These are phyloP conservation scores for Lepetodrilus schrolli DNA, from an alignment of 2,888 invertebrate species.

Conservation along the genomic window DNA sequence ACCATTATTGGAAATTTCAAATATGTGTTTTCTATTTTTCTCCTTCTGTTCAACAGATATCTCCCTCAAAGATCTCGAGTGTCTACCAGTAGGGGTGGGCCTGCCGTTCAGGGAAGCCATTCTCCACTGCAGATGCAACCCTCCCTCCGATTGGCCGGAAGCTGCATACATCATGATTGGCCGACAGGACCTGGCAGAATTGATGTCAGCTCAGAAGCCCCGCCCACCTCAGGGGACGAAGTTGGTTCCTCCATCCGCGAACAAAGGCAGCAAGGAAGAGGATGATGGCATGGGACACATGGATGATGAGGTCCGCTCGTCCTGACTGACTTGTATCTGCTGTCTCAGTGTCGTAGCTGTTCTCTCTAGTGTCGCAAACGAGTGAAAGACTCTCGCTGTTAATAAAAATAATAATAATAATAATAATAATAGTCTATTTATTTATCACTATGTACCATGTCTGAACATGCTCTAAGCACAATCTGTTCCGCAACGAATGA, in stretches of 20 bases:
- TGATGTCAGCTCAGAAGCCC: slow-evolving; percentile 46
- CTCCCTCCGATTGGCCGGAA: slow-evolving; percentile 84
- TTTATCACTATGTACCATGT: too few relatives aligned
- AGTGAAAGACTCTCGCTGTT: too few relatives aligned
- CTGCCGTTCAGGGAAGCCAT: slow-evolving; percentile 83
- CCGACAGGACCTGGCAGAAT: slow-evolving; percentile 70
- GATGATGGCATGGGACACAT: slow-evolving; percentile 82
- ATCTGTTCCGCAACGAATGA: too few relatives aligned
- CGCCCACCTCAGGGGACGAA: slow-evolving; percentile 44
- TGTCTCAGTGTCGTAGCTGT: too few relatives aligned
- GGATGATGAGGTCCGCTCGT: slow-evolving; percentile 75
- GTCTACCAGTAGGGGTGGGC: slow-evolving; percentile 83
- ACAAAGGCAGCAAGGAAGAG: slow-evolving; percentile 76
- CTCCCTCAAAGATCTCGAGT: slow-evolving; percentile 82
- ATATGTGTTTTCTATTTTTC: not conserved
- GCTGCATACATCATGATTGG: slow-evolving; percentile 83
- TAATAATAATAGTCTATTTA: too few relatives aligned
- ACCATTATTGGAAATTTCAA: too few relatives aligned
- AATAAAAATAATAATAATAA: too few relatives aligned
- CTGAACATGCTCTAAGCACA: too few relatives aligned
- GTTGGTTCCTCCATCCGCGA: slow-evolving; percentile 40
- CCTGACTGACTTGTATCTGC: too few relatives aligned
- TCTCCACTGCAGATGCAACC: slow-evolving; percentile 82
- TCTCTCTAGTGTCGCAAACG: too few relatives aligned
- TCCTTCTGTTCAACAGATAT: slow-evolving; percentile 75